These are phyloP conservation scores for Staurois parvus DNA, from an alignment of 2,797 vertebrate species.

Conservation along the genomic window DNA sequence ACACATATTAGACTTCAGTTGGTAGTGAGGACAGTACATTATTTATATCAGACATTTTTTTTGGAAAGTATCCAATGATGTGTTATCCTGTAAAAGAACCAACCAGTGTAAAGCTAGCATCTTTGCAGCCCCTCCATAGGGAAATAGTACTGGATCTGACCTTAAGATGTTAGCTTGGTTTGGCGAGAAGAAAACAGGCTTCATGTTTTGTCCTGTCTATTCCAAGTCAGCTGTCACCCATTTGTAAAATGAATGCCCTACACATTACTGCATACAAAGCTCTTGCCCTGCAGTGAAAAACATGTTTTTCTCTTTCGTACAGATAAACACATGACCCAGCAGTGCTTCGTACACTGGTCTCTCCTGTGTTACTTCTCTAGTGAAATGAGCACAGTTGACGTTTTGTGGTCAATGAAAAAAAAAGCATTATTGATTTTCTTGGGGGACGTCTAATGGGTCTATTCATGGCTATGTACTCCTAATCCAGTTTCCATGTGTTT, in stretches of 20 bases:
- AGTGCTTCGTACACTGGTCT: neutral
- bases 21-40: neutral
- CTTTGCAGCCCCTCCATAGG: conserved; percentile 42
- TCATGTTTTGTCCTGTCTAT: conserved; percentile 51
- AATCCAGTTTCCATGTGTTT: conserved; percentile 6
- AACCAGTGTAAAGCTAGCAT: conserved; percentile 22
- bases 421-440: conserved; percentile 44
- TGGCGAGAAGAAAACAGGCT: conserved; percentile 48
- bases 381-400: conserved; percentile 14
- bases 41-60: conserved; percentile 2
- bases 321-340: conserved; percentile 37
- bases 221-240: conserved; percentile 54
- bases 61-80: neutral
- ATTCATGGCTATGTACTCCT: conserved; percentile 16
- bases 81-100: conserved; percentile 5
- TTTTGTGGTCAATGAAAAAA: conserved; percentile 26
- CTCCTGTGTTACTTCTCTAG: conserved; percentile 42
- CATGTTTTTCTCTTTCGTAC: conserved; percentile 56
- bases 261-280: conserved; percentile 50
- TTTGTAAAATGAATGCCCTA: conserved; percentile 56
- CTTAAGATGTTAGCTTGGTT: conserved; percentile 56
- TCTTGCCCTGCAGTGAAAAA: conserved; percentile 54
- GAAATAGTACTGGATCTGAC: conserved; percentile 51
- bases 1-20: neutral
- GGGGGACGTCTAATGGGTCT: conserved; percentile 5